These are phyloP conservation scores for Tonatia bakeri DNA, from an alignment of 2,113 vertebrate species.

Conservation along the genomic window DNA sequence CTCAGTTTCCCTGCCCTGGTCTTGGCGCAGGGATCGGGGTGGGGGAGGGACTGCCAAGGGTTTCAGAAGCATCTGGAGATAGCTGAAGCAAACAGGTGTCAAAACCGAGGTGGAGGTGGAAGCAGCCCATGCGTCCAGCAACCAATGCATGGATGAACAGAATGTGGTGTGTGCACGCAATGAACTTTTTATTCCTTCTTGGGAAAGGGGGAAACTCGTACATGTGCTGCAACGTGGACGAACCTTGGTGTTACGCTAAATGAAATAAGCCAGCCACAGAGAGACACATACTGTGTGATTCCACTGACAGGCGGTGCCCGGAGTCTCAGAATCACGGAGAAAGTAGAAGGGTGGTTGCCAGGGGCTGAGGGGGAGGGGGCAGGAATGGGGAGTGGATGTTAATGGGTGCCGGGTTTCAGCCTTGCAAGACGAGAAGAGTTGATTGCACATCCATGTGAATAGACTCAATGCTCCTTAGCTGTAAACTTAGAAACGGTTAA, in stretches of 20 bases:
- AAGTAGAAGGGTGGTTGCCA: neutral
- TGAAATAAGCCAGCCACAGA: neutral
- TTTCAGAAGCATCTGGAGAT: neutral
- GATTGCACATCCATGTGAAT: neutral
- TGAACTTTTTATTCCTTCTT: neutral
- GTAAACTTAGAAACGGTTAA: neutral
- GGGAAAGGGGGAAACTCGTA: neutral
- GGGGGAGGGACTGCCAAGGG: neutral
- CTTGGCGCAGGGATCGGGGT: neutral
- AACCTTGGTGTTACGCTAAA: neutral
- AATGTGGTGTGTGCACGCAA: neutral
- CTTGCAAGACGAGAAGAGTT: neutral
- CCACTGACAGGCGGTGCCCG: fast-evolving
- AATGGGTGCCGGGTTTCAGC: neutral
- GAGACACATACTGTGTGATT: neutral
- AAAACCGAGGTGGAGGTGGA: neutral
- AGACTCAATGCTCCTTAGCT: neutral
- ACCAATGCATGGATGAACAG: neutral
- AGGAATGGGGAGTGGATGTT: neutral
- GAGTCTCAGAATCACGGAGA: neutral
- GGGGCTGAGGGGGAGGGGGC: neutral
- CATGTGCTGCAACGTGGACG: fast-evolving
- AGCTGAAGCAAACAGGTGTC: neutral
- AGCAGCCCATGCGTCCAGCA: neutral
- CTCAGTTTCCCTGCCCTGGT: neutral